Evolutionary conservation across 2,797 vertebrate genomes (phyloP).

Genomic region (Anguilla anguilla): DNA sequence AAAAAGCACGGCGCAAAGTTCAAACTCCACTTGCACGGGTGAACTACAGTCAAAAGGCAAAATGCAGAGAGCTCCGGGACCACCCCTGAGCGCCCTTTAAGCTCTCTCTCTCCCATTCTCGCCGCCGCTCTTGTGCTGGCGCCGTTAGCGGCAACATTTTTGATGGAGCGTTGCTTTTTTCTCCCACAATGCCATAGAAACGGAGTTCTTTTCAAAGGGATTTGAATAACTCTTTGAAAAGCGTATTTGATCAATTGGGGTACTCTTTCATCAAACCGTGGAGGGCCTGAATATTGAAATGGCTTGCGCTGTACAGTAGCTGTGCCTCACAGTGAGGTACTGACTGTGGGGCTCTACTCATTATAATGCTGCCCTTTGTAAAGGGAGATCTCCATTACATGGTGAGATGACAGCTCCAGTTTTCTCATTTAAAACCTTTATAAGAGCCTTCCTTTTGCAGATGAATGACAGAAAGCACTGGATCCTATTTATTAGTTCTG

Average conservation of each 20-base stretch:
- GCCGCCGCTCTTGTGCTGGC: background rate
- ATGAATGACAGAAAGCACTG: background rate
- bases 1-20: background rate
- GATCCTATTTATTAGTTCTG: background rate
- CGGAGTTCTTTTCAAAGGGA: background rate
- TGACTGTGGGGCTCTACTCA: background rate
- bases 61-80: background rate
- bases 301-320: background rate
- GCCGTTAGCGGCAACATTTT: background rate
- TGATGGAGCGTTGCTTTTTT: background rate
- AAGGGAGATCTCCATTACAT: background rate
- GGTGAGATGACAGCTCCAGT: background rate
- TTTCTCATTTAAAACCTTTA: background rate
- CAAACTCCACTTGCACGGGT: background rate
- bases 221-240: conserved; percentile 9
- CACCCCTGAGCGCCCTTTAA: background rate
- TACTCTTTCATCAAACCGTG: background rate
- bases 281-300: background rate
- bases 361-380: background rate
- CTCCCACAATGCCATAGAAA: conserved; percentile 1
- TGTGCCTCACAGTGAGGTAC: background rate
- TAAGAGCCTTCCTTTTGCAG: background rate
- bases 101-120: background rate
- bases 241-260: background rate
- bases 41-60: background rate